These are phyloP conservation scores for Thunnus albacares DNA, from an alignment of 2,797 vertebrate species.

Conservation along the genomic window DNA sequence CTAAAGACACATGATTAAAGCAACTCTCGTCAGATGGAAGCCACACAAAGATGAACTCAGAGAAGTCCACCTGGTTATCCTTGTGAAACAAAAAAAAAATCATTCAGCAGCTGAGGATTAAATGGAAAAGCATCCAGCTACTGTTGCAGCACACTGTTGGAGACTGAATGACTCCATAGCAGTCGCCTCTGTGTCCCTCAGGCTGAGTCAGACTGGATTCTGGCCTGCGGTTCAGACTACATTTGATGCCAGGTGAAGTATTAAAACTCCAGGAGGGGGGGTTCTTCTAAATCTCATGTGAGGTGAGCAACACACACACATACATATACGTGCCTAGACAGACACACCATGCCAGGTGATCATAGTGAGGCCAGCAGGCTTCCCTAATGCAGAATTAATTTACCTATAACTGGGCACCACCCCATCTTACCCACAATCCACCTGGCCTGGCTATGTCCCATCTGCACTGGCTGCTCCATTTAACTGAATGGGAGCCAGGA, in stretches of 20 bases:
- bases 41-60: background rate
- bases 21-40: background rate
- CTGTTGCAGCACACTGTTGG: background rate
- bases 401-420: conserved; percentile 46
- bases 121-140: background rate
- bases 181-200: background rate
- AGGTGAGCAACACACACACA: conserved; percentile 28
- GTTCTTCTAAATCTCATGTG: conserved; percentile 5
- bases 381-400: conserved; percentile 79
- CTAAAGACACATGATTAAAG: background rate
- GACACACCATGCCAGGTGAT: conserved; percentile 39
- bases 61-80: background rate
- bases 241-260: conserved; percentile 39
- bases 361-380: conserved; percentile 50
- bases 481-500: conserved; percentile 61
- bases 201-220: conserved; percentile 12
- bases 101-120: background rate
- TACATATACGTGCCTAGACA: conserved; percentile 23
- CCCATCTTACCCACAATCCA: conserved; percentile 58
- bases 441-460: conserved; percentile 52
- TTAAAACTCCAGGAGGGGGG: conserved; percentile 24
- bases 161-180: background rate
- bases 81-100: background rate
- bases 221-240: conserved; percentile 24
- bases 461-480: conserved; percentile 47